These are phyloP conservation scores for Lamellibrachia columna DNA, from an alignment of 2,888 invertebrate species.

Conservation along the genomic window DNA sequence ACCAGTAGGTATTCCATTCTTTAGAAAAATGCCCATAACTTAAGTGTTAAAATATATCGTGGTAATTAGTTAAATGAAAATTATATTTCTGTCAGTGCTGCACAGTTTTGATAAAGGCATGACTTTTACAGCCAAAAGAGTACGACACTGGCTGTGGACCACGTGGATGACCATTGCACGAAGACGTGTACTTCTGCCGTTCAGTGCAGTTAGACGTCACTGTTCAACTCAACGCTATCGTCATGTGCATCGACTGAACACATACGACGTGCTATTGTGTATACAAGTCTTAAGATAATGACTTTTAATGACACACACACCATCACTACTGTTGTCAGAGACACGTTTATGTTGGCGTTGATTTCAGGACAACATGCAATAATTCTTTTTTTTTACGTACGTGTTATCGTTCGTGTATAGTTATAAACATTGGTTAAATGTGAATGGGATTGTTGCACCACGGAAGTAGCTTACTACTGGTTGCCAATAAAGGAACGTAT, in stretches of 20 bases:
- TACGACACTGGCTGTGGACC: background rate
- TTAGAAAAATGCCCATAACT: background rate
- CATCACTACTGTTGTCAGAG: background rate
- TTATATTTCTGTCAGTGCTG: background rate
- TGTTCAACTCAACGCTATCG: background rate
- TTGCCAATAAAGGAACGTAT: background rate
- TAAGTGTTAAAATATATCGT: too few relatives aligned
- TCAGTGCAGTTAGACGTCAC: constrained; percentile 9
- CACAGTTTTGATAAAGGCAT: background rate
- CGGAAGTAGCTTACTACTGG: background rate
- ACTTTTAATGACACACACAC: background rate
- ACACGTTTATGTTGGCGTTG: background rate
- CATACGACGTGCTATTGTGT: background rate
- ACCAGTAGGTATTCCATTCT: background rate
- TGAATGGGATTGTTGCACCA: too few relatives aligned
- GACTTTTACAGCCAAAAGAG: background rate
- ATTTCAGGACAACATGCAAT: background rate
- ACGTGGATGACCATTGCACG: constrained; percentile 9
- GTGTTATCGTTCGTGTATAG: background rate
- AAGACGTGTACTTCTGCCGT: background rate
- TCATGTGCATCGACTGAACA: background rate
- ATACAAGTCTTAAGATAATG: background rate
- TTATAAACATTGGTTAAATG: background rate
- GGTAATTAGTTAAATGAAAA: background rate
- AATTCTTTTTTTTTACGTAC: background rate